Base-by-base conservation (phyloP, 2,113 vertebrate genomes). In the Cygnus atratus region DNA sequence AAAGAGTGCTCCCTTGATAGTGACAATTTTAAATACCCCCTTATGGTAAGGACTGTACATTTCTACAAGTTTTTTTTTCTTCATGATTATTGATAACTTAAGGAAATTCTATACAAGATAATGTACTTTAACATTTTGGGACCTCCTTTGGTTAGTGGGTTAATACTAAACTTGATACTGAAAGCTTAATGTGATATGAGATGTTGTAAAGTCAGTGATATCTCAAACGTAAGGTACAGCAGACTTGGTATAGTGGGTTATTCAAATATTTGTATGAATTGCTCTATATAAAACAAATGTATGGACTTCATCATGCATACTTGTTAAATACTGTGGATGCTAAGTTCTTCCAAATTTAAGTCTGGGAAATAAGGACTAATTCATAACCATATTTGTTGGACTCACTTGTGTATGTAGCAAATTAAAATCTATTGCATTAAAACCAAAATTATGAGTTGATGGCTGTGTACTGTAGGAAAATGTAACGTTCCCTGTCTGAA, bases 1-100 rank as follows among this genome's bases (percentile, higher is more conserved):
- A 99, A 99, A 98, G 99, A 99, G 97, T 99, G 99, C 96, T 99
- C 99, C 87, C 98, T 99, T 15, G 99, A 99, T 83, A 99, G 98
- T 80, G 99, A 99, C 98, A 99, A 99, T 97, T 99, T 99, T 97
- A 99, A 99, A 97, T 99, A 99, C 73, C 99, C 99, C 21, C 98
- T 99, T 50, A 99, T 99, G 99, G 99, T 99, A 98, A 99, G 98
- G 67, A 59, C 31, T 33, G 22, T 15, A 44, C 7, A 33, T 79
- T 93, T 39, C 29, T 75, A n/a, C 65, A 35, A 91, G 67, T 39
- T 39, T 43, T 39, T 41, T 63, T 59, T 94, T 68, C 31, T 63
- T 84, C 39, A 17, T 25, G 8, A 29, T 85, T 35, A 10, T 31
- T 85, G 77, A 11, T 85, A 71, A 67, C 7, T 91, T 52, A 1